Evolutionary conservation across 2,113 vertebrate genomes (phyloP), one percentile per base, ranked within the genome.

Genomic region (Halcyon malimbica): DNA sequence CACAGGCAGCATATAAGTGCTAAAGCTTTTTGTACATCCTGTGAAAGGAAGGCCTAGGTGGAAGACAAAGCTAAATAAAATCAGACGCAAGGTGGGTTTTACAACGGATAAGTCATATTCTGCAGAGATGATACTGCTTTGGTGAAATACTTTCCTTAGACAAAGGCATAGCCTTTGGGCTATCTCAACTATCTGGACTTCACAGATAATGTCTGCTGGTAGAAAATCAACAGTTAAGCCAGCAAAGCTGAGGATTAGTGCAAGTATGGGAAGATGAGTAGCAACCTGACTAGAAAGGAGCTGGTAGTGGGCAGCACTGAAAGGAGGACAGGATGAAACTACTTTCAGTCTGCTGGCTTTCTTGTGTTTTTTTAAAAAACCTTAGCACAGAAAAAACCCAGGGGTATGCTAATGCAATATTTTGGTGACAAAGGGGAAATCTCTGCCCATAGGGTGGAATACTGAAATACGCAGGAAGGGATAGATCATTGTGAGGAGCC

Each of bases 151-250:
- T 44, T 76, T 39, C 51, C 77, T 51, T 23, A 50, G 84, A 85
- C 25, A 88, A 85, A 94, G 57, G 44, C 29, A 56, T 2, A 12
- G 29, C 80, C 39, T 29, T 39, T 84, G 73, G n/a, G n/a, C n/a
- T n/a, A 64, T 57, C 62, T 73, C 87, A 63, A 85, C 87, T 76
- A 39, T 26, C 53, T 86, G 59, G 44, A 85, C 87, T 77, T 70
- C 75, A 76, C 25, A 65, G 53, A 74, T 80, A 65, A 65, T 0
- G 4, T 51, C 64, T 83, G 67, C 67, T 51, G 29, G 41, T 77
- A 76, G 75, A 80, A 94, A 96, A 95, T 73, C 31, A 87, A 81
- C 76, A 91, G 80, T 81, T 89, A 92, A 87, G 12, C 83, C 91
- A 75, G 62, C 33, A 92, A 82, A 93, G 69, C 42, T 76, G 83